A percentile compares a stretch with the other conserved stretches of the same genome.
These are phyloP conservation scores for Catocala fraxini DNA, from an alignment of 2,888 invertebrate genomes.

Conservation along the genomic window DNA sequence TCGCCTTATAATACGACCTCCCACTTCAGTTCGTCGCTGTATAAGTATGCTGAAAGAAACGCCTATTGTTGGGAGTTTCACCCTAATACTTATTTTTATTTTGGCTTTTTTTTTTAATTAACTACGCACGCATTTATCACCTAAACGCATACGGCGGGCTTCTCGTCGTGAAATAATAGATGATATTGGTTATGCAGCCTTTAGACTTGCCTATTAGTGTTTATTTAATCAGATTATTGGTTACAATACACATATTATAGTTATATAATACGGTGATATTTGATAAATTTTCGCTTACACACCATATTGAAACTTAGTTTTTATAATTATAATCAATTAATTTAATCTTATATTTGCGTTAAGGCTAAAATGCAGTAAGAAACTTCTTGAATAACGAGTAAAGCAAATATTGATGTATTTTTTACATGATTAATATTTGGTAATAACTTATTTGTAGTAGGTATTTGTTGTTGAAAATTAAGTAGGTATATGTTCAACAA, in stretches of 20 bases:
- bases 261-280: background rate
- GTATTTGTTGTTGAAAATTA: no score
- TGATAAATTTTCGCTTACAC: no score
- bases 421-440: no score
- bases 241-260: slow-evolving; percentile 15
- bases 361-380: no score
- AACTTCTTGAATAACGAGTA: no score
- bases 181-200: slow-evolving; percentile 58
- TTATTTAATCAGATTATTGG: slow-evolving; percentile 18
- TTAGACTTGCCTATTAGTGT: slow-evolving; percentile 60
- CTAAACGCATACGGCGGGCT: slow-evolving; percentile 68
- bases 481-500: background rate
- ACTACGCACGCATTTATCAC: slow-evolving; percentile 74
- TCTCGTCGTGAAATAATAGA: slow-evolving; percentile 20
- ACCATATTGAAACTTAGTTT: no score
- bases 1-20: no score
- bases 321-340: no score
- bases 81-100: slow-evolving; percentile 50
- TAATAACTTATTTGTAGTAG: no score
- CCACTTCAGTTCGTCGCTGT: no score
- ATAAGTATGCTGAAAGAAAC: background rate
- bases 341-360: no score
- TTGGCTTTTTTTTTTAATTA: slow-evolving; percentile 60
- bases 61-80: slow-evolving; percentile 34
- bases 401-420: no score